Evolutionary conservation across 2,888 invertebrate species (phyloP).

Genomic region (Atherix ibis): DNA sequence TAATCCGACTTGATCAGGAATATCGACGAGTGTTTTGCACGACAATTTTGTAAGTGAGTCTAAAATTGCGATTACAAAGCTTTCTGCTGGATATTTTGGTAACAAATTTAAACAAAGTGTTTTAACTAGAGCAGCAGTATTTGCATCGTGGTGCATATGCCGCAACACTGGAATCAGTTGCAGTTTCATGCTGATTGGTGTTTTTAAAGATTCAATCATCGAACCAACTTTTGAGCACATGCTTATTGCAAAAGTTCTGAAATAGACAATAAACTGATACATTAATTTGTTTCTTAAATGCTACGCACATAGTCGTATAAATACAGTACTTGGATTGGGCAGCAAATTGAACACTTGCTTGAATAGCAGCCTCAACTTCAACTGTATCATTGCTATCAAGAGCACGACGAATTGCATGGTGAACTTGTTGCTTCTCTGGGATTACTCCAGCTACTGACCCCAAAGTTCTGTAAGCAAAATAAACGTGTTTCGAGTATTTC

Average conservation of each 20-base stretch:
- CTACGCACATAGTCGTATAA: too few relatives aligned
- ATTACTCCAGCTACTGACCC: slow-evolving; percentile 89
- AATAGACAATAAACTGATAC: too few relatives aligned
- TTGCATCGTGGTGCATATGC: slow-evolving; percentile 77
- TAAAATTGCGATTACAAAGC: slow-evolving; percentile 67
- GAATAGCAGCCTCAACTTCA: slow-evolving; percentile 91
- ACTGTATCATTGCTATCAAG: slow-evolving; percentile 89
- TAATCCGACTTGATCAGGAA: slow-evolving; percentile 68
- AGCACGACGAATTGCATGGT: slow-evolving; percentile 82
- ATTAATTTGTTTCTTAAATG: too few relatives aligned
- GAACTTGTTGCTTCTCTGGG: slow-evolving; percentile 85
- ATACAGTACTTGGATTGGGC: slow-evolving; percentile 77
- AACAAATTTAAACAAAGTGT: slow-evolving; percentile 56
- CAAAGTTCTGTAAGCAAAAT: slow-evolving; percentile 42
- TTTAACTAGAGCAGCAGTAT: slow-evolving; percentile 48
- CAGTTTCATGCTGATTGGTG: slow-evolving; percentile 81
- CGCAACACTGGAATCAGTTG: slow-evolving; percentile 80
- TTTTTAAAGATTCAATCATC: slow-evolving; percentile 87
- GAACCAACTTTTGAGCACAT: slow-evolving; percentile 91
- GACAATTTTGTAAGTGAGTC: slow-evolving; percentile 79
- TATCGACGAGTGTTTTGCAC: slow-evolving; percentile 74
- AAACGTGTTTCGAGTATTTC: not conserved
- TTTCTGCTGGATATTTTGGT: slow-evolving; percentile 61
- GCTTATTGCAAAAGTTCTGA: slow-evolving; percentile 81
- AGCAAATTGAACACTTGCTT: slow-evolving; percentile 88